phyloP scores from a whole-genome alignment of 53 echinoderm and acorn worm genomes.

The Stichopus horrens region DNA sequence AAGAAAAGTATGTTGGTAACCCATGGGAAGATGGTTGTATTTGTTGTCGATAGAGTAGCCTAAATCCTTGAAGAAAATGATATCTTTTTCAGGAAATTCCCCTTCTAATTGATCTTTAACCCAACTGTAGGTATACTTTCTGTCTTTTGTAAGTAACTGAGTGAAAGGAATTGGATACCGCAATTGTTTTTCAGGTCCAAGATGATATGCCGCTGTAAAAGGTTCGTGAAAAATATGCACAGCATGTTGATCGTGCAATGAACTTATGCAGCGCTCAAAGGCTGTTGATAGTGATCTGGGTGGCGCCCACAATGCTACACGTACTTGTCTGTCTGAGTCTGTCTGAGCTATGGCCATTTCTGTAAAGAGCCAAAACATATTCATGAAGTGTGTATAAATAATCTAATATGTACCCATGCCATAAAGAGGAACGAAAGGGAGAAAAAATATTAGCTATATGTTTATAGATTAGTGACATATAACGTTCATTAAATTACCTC shows the following conservation, averaged over 20 bases:
- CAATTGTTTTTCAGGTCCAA: conserved; percentile 82
- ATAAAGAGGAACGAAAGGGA: too few species aligned
- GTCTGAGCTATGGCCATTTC: conserved; percentile 15
- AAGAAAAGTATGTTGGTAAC: conserved; percentile 85
- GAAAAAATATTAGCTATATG: too few species aligned
- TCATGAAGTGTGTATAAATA: too few species aligned
- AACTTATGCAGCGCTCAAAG: conserved; percentile 89
- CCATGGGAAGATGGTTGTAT: conserved; percentile 69
- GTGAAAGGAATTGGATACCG: conserved; percentile 21
- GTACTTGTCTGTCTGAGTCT: conserved; percentile 37
- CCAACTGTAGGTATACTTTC: conserved; percentile 63
- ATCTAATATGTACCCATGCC: too few species aligned
- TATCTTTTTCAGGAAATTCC: conserved; percentile 49
- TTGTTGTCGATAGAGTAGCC: conserved; percentile 72
- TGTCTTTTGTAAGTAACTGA: conserved; percentile 53
- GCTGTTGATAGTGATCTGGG: conserved; percentile 94
- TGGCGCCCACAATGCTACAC: conserved; percentile 87
- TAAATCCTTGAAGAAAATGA: conserved; percentile 88
- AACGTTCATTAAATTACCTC: too few species aligned
- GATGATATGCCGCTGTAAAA: conserved; percentile 81
- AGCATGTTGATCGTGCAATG: conserved; percentile 44
- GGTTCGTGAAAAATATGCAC: conserved; percentile 77
- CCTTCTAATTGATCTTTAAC: conserved; percentile 72
- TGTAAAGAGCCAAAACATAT: neutral
- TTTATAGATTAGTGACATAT: too few species aligned